A percentile compares a stretch with the other conserved stretches of the same genome.
phyloP scores from a whole-genome alignment of 2,888 invertebrate species.

The Leptinotarsa peninsularis region DNA sequence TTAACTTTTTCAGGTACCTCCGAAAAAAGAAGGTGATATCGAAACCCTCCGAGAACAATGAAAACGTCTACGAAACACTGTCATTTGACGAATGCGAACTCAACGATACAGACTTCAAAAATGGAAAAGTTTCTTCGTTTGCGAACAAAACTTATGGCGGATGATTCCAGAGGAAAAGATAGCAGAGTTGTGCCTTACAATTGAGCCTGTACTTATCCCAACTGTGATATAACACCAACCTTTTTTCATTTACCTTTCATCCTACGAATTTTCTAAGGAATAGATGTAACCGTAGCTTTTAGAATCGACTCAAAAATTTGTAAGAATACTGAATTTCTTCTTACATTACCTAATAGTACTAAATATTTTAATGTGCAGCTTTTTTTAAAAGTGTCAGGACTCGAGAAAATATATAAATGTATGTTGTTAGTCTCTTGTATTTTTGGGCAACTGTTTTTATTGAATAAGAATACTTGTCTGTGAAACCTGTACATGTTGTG shows the following conservation, averaged over 20 bases:
- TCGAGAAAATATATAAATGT: background rate
- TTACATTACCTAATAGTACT: background rate
- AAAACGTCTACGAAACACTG: constrained; percentile 60
- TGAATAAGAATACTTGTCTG: background rate
- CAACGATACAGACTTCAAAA: constrained; percentile 17
- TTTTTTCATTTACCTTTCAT: constrained; percentile 22
- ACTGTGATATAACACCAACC: constrained; percentile 42
- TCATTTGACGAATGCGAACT: constrained; percentile 58
- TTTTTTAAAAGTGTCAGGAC: background rate
- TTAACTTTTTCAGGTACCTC: constrained; percentile 49
- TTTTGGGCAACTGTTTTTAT: constrained; percentile 4
- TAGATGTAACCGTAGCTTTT: background rate
- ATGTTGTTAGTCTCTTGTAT: background rate
- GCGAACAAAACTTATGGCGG: constrained; percentile 57
- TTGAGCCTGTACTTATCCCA: constrained; percentile 39
- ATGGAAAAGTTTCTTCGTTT: constrained; percentile 16
- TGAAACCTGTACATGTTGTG: background rate
- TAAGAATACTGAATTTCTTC: background rate
- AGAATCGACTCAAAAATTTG: background rate
- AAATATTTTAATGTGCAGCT: background rate
- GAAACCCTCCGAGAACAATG: constrained; percentile 40
- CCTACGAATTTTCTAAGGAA: background rate
- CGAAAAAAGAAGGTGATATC: constrained; percentile 47
- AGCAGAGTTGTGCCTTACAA: constrained; percentile 40
- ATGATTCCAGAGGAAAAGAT: constrained; percentile 45